Evolutionary conservation across 2,888 invertebrate species (phyloP).

Genomic region (Lepidochitona cinerea): DNA sequence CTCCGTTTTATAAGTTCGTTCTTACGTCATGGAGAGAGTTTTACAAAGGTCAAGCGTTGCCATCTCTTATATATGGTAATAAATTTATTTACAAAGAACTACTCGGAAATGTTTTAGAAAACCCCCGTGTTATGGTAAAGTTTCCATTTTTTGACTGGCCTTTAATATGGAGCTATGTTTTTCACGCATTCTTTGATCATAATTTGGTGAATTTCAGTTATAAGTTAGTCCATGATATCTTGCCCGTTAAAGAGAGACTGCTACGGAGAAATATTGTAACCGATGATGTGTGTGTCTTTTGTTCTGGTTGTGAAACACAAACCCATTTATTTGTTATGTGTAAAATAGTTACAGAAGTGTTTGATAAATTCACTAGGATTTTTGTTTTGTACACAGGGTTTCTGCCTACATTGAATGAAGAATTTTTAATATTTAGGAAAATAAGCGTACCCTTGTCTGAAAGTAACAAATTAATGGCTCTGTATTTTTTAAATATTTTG

Average conservation of each 20-base stretch:
- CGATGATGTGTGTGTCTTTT: neutral
- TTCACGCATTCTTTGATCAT: neutral
- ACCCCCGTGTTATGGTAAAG: neutral
- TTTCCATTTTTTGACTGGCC: neutral
- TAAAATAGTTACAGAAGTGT: neutral
- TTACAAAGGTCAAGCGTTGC: neutral
- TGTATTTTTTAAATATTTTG: no score
- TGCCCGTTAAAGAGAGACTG: neutral
- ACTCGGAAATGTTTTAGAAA: neutral
- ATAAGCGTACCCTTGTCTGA: no score
- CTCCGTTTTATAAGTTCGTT: neutral
- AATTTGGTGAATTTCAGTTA: neutral
- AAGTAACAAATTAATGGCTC: no score
- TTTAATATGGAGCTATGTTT: neutral
- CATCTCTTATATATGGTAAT: neutral
- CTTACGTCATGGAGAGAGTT: neutral
- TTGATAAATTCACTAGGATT: neutral
- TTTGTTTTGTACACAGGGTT: neutral
- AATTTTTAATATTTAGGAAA: no score
- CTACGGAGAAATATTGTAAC: constrained; percentile 2
- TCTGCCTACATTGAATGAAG: neutral
- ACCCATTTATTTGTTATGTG: neutral
- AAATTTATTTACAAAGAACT: neutral
- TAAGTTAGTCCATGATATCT: neutral
- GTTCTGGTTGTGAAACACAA: neutral